These are phyloP conservation scores for Strongylocentrotus purpuratus DNA, from an alignment of 35 echinoderm and acorn worm genomes.

Conservation along the genomic window DNA sequence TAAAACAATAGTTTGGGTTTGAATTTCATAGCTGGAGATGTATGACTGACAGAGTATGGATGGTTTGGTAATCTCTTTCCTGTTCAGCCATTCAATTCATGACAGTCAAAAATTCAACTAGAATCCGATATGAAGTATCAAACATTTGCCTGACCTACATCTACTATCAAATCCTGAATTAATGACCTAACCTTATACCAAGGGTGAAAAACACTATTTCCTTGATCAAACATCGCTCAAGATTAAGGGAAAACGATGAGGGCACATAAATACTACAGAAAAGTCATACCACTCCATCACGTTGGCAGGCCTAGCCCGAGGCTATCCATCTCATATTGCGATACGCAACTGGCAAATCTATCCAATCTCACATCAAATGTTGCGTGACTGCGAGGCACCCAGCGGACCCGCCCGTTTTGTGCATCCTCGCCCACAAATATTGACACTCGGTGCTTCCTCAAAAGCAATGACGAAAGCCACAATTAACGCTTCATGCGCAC, in stretches of 20 bases:
- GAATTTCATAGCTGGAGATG: too few relatives aligned
- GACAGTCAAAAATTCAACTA: too few relatives aligned
- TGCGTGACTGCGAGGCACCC: not conserved
- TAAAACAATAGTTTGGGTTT: too few relatives aligned
- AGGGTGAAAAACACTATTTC: not conserved
- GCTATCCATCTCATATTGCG: not conserved
- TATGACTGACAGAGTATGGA: too few relatives aligned
- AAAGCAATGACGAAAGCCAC: slow-evolving; percentile 9
- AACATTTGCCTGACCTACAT: too few relatives aligned
- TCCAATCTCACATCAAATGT: slow-evolving; percentile 2
- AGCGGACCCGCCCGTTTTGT: not conserved
- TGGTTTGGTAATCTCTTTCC: too few relatives aligned
- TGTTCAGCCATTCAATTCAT: too few relatives aligned
- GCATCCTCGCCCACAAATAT: not conserved
- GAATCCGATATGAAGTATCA: too few relatives aligned
- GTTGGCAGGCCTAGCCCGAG: not conserved
- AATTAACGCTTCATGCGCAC: not conserved
- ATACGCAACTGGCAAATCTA: not conserved
- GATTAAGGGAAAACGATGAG: not conserved
- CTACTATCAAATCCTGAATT: not conserved
- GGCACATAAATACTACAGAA: not conserved
- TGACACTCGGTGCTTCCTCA: not conserved
- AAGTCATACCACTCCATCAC: not conserved
- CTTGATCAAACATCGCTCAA: not conserved
- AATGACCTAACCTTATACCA: not conserved